phyloP scores from a whole-genome alignment of 2,113 vertebrate genomes.

The Tylochromis polylepis region DNA sequence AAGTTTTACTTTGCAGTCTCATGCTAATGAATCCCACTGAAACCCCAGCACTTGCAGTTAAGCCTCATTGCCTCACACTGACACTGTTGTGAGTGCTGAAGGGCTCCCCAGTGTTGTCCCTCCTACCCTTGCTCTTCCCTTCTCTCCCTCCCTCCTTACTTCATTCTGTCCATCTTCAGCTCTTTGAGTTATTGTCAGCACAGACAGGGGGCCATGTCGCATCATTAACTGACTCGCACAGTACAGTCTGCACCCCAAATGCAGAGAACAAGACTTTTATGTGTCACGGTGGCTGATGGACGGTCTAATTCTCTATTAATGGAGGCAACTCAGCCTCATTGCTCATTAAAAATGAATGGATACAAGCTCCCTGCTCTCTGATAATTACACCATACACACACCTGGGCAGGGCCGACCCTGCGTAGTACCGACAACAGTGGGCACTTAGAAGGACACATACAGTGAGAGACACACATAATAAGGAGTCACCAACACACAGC shows the following conservation, averaged over 20 bases:
- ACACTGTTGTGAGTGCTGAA: conserved; percentile 54
- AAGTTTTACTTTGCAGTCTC: conserved; percentile 36
- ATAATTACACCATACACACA: conserved; percentile 61
- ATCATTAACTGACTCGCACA: conserved; percentile 47
- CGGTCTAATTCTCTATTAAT: conserved; percentile 71
- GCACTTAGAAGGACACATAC: conserved; percentile 12
- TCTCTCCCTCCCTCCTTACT: background rate
- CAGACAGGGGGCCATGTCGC: conserved; percentile 30
- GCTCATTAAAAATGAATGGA: conserved; percentile 73
- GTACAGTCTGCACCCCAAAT: conserved; percentile 35
- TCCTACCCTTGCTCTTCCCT: background rate
- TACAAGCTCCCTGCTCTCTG: conserved; percentile 61
- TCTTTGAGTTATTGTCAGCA: conserved; percentile 42
- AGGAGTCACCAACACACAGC: background rate
- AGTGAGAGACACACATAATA: background rate
- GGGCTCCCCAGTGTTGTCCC: conserved; percentile 36
- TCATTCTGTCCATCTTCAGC: conserved; percentile 34
- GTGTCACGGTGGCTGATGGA: conserved; percentile 49
- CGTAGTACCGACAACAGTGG: conserved; percentile 23
- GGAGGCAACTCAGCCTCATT: conserved; percentile 59
- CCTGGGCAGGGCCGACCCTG: conserved; percentile 28
- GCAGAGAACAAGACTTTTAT: conserved; percentile 48
- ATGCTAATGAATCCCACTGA: conserved; percentile 67
- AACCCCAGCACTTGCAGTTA: conserved; percentile 53
- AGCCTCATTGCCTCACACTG: conserved; percentile 58